Conservation (phyloP, 1,140 invertebrate species). For the Dufourea novaeangliae region DNA sequence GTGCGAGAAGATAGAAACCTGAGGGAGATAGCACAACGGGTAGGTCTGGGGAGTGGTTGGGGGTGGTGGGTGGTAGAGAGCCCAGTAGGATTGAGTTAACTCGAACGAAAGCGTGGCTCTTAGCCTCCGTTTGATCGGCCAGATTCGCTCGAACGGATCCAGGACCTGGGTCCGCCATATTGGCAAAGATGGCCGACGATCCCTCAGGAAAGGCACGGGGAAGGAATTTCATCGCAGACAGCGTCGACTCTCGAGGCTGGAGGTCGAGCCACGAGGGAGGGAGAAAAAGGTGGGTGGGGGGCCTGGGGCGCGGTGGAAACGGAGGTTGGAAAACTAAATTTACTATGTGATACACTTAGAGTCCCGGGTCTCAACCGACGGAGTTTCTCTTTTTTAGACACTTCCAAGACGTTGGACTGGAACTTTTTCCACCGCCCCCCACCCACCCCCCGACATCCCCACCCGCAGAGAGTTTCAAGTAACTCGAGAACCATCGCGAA, state of each 20-base stretch:
- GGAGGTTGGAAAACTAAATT: constrained; percentile 79
- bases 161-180: constrained; percentile 67
- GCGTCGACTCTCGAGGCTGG: constrained; percentile 14
- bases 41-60: constrained; percentile 23
- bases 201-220: constrained; percentile 45
- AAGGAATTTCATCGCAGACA: constrained; percentile 33
- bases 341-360: constrained; percentile 82
- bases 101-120: constrained; percentile 79
- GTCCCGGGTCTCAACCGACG: constrained; percentile 56
- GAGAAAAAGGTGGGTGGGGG: constrained; percentile 1
- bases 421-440: constrained; percentile 69
- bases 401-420: constrained; percentile 77
- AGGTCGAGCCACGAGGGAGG: constrained; percentile 15
- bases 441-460: constrained; percentile 3
- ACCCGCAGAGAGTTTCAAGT: constrained; percentile 37
- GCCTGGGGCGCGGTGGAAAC: constrained; percentile 46
- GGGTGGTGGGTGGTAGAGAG: constrained; percentile 63
- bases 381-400: constrained; percentile 77
- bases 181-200: constrained; percentile 68
- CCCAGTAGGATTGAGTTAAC: constrained; percentile 78
- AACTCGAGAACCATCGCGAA: constrained; percentile 66
- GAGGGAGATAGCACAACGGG: constrained; percentile 5
- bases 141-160: constrained; percentile 80
- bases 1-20: constrained; percentile 5
- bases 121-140: constrained; percentile 81